phyloP scores from a whole-genome alignment of 2,888 invertebrate species.

The Parnassius glacialis region DNA sequence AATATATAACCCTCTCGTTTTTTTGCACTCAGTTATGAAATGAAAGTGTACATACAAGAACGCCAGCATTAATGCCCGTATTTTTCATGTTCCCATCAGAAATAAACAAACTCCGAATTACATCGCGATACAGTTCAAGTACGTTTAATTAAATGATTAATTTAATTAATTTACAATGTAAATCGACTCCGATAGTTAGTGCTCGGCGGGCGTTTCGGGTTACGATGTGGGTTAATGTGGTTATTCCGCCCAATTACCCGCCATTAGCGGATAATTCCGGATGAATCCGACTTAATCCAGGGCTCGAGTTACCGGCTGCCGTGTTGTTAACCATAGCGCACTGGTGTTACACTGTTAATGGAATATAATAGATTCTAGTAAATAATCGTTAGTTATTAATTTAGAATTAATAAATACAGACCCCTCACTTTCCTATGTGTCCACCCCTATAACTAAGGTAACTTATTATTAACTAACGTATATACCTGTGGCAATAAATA shows the following conservation, averaged over 20 bases:
- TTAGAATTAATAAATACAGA: not conserved
- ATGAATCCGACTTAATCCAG: conserved; percentile 40
- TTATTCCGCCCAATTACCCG: conserved; percentile 71
- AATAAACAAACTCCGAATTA: not conserved
- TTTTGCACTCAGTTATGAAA: too few relatives aligned
- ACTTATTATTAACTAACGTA: too few relatives aligned
- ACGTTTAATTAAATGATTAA: conserved; percentile 18
- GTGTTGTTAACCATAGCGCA: conserved; percentile 1
- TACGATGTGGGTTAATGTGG: conserved; percentile 49
- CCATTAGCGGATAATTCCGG: conserved; percentile 61
- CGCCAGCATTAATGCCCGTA: too few relatives aligned
- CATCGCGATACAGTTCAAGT: not conserved
- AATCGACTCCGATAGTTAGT: conserved; percentile 47
- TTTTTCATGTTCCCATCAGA: too few relatives aligned
- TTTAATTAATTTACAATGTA: conserved; percentile 43
- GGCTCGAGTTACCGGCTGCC: conserved; percentile 43
- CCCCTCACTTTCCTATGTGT: too few relatives aligned
- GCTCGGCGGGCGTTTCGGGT: conserved; percentile 42
- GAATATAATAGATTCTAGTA: not conserved
- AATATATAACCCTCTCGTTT: too few relatives aligned
- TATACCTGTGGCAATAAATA: too few relatives aligned
- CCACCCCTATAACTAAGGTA: too few relatives aligned
- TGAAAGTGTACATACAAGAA: too few relatives aligned
- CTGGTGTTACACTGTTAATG: conserved; percentile 2
- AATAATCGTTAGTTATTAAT: not conserved